A percentile compares a stretch with the other conserved stretches of the same genome.
These are phyloP conservation scores for Agapetus fuscipes DNA, from an alignment of 2,888 invertebrate genomes.

Conservation along the genomic window DNA sequence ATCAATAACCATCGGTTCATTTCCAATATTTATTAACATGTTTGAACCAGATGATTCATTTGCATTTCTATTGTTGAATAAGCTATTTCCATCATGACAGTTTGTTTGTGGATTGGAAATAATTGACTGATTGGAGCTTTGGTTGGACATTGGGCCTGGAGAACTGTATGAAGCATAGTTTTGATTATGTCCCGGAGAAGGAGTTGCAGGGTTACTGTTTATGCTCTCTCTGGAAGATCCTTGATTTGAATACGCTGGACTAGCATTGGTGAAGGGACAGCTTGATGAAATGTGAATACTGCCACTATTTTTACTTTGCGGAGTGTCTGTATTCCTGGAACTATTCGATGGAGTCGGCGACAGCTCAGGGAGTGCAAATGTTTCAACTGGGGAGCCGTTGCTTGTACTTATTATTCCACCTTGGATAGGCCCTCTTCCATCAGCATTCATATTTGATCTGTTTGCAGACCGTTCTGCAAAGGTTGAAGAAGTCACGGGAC, in stretches of 20 bases:
- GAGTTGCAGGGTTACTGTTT: slow-evolving; percentile 35
- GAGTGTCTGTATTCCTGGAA: slow-evolving; percentile 42
- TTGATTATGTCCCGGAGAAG: slow-evolving; percentile 31
- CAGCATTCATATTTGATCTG: slow-evolving; percentile 42
- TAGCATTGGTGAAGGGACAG: slow-evolving; percentile 36
- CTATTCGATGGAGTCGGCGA: slow-evolving; percentile 51
- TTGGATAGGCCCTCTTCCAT: slow-evolving; percentile 65
- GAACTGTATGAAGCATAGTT: slow-evolving; percentile 36
- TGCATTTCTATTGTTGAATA: neutral
- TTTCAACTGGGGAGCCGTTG: slow-evolving; percentile 60
- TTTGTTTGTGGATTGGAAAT: slow-evolving; percentile 2
- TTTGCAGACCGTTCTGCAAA: slow-evolving; percentile 47
- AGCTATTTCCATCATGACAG: slow-evolving; percentile 8
- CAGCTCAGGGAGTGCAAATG: slow-evolving; percentile 43
- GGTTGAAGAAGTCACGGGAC: slow-evolving; percentile 61
- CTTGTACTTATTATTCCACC: slow-evolving; percentile 80
- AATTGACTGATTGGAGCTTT: slow-evolving; percentile 8
- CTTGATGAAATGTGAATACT: slow-evolving; percentile 32
- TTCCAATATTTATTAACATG: neutral
- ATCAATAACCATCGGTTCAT: slow-evolving; percentile 6
- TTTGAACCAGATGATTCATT: neutral
- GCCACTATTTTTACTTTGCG: slow-evolving; percentile 34
- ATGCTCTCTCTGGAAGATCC: slow-evolving; percentile 34
- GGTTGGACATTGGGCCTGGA: slow-evolving; percentile 31
- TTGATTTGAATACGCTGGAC: slow-evolving; percentile 44